phyloP scores from a whole-genome alignment of 1,140 invertebrate genomes.

The Bombus polaris region DNA sequence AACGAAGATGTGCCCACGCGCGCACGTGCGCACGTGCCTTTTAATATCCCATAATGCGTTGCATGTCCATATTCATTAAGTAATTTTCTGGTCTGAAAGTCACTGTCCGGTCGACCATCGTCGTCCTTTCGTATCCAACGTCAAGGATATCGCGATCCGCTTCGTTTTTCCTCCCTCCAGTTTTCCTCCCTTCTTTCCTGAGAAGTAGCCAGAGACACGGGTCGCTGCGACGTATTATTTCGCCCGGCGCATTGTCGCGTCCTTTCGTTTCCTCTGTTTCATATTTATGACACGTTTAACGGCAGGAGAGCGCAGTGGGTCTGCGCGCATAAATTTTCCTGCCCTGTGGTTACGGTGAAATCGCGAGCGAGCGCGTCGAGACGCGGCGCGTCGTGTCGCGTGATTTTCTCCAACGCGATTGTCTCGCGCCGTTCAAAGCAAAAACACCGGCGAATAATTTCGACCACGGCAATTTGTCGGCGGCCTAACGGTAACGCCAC shows the following conservation, averaged over 20 bases:
- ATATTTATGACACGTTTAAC: slow-evolving; percentile 52
- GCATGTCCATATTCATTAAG: slow-evolving; percentile 82
- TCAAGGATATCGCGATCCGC: no score
- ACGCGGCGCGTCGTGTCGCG: background rate
- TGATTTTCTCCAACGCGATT: slow-evolving; percentile 39
- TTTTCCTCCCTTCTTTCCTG: no score
- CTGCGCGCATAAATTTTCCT: slow-evolving; percentile 57
- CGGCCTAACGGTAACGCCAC: slow-evolving; percentile 32
- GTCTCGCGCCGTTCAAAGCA: slow-evolving; percentile 24
- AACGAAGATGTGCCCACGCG: slow-evolving; percentile 65
- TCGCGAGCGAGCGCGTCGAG: slow-evolving; percentile 8
- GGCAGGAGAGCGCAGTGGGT: slow-evolving; percentile 10
- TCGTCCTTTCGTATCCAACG: background rate
- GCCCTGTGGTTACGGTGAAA: slow-evolving; percentile 56
- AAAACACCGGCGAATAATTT: slow-evolving; percentile 24
- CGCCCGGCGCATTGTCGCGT: background rate
- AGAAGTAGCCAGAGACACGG: background rate
- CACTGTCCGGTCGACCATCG: slow-evolving; percentile 6
- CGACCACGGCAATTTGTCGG: slow-evolving; percentile 16
- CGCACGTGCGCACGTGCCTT: slow-evolving; percentile 73
- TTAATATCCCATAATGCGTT: slow-evolving; percentile 80
- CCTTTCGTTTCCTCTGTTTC: slow-evolving; percentile 26
- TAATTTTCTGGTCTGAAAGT: slow-evolving; percentile 72
- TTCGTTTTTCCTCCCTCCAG: no score
- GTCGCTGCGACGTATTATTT: background rate